Base-by-base conservation (phyloP, 1,140 invertebrate species). In the Doryteuthis pealeii region DNA sequence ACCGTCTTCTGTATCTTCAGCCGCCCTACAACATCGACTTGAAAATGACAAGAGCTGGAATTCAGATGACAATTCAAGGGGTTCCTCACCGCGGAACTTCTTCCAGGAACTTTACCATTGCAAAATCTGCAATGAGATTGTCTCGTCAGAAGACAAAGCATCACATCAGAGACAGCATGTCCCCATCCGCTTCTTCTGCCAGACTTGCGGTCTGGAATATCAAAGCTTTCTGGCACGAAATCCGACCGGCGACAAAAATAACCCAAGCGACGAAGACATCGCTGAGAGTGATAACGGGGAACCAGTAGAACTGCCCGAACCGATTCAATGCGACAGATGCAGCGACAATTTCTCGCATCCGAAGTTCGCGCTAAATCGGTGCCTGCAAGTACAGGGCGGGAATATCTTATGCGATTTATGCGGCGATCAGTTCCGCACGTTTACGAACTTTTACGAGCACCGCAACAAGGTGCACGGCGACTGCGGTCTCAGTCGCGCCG, bases 81-180 rank as follows among this genome's bases (percentile, higher is more conserved):
- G 62, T 10, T 32, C n/a, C 33, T 22, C 74, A 15, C 40, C 69
- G 1, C 68, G 76, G 40, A 74, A 81, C 26, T 70, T 82, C 74
- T 82, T 81, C 66, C 80, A 82, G 31, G 80, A 84, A 72, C 70
- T 82, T 8, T 84, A 79, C 72, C 81, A 82, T 49, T 84, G 82
- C 71, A 82, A 82, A 71, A 72, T 80, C 0, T 82, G 81, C 71
- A 81, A 84, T 66, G 81, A 81, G 32, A 78, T 84, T 30, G 72
- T 84, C 15, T 80, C 81, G 10, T 77, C 80, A 8, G 81, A 82
- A 26, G 78, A 80, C 28, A 79, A 78, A 33, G 74, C 78, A 4
- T 74, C 75, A 15, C 81, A 82, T 72, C 72, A 78, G 40, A 72
- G 74, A 67, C 77, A 78, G 45, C 81, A 82, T 69, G 43, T 74